Base-by-base conservation (phyloP, 2,113 vertebrate species). In the Boleophthalmus pectinirostris region DNA sequence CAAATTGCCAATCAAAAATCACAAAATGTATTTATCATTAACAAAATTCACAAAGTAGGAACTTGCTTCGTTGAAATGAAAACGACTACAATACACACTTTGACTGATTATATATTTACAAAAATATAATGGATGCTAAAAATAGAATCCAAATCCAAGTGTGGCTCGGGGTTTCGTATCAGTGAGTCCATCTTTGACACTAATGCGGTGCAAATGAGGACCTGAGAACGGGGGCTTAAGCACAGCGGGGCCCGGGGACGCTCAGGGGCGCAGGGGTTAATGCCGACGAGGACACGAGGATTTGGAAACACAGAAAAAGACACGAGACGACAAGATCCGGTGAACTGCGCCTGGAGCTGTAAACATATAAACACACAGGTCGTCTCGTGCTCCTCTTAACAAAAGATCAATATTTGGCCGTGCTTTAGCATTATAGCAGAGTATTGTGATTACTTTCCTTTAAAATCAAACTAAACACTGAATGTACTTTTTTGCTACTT, bases 201-300 rank as follows among this genome's bases (percentile, higher is more conserved):
- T 92, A 91, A 92, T 91, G 87, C 91, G 23, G 79, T 72, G 82
- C 91, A 90, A 92, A 91, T 90, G 86, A 91, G 87, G 25, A 23
- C 11, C 78, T 81, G 80, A 87, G 89, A 89, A 90, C 87, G 83
- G 72, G n/a, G 49, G 83, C 85, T 88, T 89, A 91, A 85, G 79
- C 80, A 81, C 7, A 9, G 81, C 74, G 79, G 86, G 79, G 75
- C 79, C 73, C 82, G 18, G 18, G 79, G 45, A 78, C 79, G 78
- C 80, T 29, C 20, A 23, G 82, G 76, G 83, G 86, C 87, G 76
- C 74, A 76, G 71, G 80, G 90, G 88, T 89, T 87, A 87, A 89
- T 83, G 66, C 69, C 64, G 74, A 82, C 80, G 78, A 82, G 73
- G 85, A 63, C 35, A 29, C 60, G 72, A 64, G 70, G 79, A 79